These are phyloP conservation scores for Monodelphis domestica DNA, from an alignment of 2,797 vertebrate genomes.

Conservation along the genomic window DNA sequence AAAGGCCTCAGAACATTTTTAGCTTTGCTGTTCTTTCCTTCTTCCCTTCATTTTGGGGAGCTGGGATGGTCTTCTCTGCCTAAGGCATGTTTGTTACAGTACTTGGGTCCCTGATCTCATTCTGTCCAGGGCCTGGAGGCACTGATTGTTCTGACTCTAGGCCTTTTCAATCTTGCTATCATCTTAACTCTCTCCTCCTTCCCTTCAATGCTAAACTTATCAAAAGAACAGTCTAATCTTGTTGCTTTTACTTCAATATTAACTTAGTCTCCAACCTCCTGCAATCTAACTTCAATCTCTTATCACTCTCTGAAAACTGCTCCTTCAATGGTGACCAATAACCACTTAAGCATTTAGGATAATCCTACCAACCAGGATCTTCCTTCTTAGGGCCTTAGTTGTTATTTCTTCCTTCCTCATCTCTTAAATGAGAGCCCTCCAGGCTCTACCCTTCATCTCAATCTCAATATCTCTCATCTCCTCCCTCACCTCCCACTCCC, in stretches of 20 bases:
- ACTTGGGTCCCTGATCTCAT: not conserved
- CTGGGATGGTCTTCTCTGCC: not conserved
- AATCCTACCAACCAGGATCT: not conserved
- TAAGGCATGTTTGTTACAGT: not conserved
- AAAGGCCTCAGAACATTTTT: not conserved
- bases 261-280: not conserved
- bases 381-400: not conserved
- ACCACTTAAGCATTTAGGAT: not conserved
- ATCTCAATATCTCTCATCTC: too few species aligned
- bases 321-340: not conserved
- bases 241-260: not conserved
- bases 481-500: too few species aligned
- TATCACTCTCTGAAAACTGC: not conserved
- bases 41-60: not conserved
- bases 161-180: not conserved
- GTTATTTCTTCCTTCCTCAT: not conserved
- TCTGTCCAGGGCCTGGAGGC: not conserved
- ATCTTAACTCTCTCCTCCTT: not conserved
- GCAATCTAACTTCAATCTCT: not conserved
- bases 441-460: not conserved
- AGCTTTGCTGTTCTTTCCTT: not conserved
- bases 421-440: not conserved
- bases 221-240: not conserved
- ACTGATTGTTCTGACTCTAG: not conserved
- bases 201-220: not conserved